Base-by-base conservation (phyloP, 2,113 vertebrate species). In the Nesogale talazaci region DNA sequence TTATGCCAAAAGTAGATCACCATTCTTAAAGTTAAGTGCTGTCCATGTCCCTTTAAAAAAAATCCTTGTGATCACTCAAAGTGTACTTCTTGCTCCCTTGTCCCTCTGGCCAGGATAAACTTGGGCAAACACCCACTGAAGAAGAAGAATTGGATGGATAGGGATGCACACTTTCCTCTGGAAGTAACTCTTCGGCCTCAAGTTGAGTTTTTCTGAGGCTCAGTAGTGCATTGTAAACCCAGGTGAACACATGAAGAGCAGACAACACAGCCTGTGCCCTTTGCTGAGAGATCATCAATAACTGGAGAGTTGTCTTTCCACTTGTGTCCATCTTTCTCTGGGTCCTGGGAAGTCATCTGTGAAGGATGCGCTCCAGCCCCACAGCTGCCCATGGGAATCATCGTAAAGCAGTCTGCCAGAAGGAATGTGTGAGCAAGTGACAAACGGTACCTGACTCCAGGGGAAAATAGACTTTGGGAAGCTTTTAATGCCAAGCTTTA, bases 361-460 rank as follows among this genome's bases (percentile, higher is more conserved):
- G 91, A 95, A 94, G 95, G 94, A 95, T 95, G 93, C 92, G 94
- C 80, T 91, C 76, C 86, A 86, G 92, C 31, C 89, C 79, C 84
- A 56, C 1, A 9, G 69, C 84, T 40, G 69, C 92, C 94, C 75
- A 1, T 57, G 96, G 95, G 96, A 74, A 92, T 87, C 91, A 31
- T 87, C 31, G 7, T 91, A 92, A 95, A 94, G 94, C 94, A 79
- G 94, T 90, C 95, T 95, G 94, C 95, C 94, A 94, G 96, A 83
- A 95, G 95, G 89, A 82, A 92, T 80, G 94, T 89, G 94, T 91
- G 96, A 91, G 95, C 96, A 76, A 79, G 94, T 96, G 97, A 97
- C 97, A 95, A 96, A 96, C 42, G 82, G 96, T 86, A 90, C 94
- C 97, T 91, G 94, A 94, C 97, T 95, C 42, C 76, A 92, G 42